Conservation (phyloP, 1,140 invertebrate species). For the Hydropsyche tenuis region DNA sequence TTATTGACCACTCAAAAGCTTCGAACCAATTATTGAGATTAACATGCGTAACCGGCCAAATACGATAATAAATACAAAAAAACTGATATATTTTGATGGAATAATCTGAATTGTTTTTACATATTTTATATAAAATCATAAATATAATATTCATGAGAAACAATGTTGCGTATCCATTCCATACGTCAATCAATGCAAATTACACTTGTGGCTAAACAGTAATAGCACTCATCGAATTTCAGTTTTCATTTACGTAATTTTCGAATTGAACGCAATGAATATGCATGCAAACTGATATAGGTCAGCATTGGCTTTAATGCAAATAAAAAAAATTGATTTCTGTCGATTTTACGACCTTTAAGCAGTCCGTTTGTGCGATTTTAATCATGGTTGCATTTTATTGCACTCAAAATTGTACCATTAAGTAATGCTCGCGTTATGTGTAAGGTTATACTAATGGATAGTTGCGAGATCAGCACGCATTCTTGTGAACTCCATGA, state of each 20-base stretch:
- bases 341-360: background rate
- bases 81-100: too few relatives aligned
- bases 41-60: conserved; percentile 1
- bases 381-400: conserved; percentile 11
- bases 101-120: background rate
- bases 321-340: background rate
- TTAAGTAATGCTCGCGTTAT: background rate
- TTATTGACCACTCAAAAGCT: background rate
- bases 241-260: too few relatives aligned
- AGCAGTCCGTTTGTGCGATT: background rate
- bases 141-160: background rate
- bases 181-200: background rate
- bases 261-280: too few relatives aligned
- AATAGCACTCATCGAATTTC: too few relatives aligned
- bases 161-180: background rate
- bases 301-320: too few relatives aligned
- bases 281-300: too few relatives aligned
- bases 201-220: too few relatives aligned
- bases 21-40: conserved; percentile 24
- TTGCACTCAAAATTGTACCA: conserved; percentile 1
- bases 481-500: conserved; percentile 6
- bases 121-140: background rate
- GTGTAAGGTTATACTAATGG: background rate
- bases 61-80: background rate
- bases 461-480: background rate